These are phyloP conservation scores for Seriola quinqueradiata DNA, from an alignment of 2,113 vertebrate genomes.

Conservation along the genomic window DNA sequence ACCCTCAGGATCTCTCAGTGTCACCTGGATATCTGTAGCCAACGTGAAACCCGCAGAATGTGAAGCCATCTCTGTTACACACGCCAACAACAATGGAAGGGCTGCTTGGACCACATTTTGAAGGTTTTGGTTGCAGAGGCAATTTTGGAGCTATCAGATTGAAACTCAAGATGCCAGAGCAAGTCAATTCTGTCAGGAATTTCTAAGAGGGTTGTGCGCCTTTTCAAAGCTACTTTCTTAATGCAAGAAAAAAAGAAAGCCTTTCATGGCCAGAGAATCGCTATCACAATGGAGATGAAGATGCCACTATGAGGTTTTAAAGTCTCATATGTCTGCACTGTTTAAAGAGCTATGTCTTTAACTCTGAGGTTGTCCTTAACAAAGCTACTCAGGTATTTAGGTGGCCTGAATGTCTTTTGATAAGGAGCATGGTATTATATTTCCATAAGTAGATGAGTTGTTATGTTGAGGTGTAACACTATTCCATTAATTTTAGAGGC, in stretches of 20 bases:
- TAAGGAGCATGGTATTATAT: slow-evolving; percentile 59
- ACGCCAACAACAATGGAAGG: slow-evolving; percentile 59
- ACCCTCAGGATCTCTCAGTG: slow-evolving; percentile 47
- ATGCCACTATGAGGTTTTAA: slow-evolving; percentile 56
- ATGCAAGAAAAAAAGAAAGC: slow-evolving; percentile 40
- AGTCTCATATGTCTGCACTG: slow-evolving; percentile 59
- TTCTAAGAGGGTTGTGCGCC: slow-evolving; percentile 59
- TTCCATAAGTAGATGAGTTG: slow-evolving; percentile 55
- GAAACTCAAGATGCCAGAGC: slow-evolving; percentile 77
- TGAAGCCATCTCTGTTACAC: slow-evolving; percentile 66
- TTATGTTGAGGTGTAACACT: slow-evolving; percentile 47
- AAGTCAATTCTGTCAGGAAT: slow-evolving; percentile 77
- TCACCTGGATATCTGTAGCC: slow-evolving; percentile 67
- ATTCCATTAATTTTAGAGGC: slow-evolving; percentile 48
- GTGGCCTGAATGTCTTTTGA: slow-evolving; percentile 52
- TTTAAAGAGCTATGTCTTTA: slow-evolving; percentile 47
- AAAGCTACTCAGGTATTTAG: slow-evolving; percentile 53
- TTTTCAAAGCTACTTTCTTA: slow-evolving; percentile 68
- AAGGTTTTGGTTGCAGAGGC: slow-evolving; percentile 77
- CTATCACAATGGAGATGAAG: slow-evolving; percentile 49
- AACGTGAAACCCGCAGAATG: slow-evolving; percentile 62
- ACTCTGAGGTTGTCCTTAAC: slow-evolving; percentile 41
- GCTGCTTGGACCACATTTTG: slow-evolving; percentile 52
- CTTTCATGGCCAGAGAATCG: slow-evolving; percentile 52
- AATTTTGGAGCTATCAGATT: slow-evolving; percentile 83